Conservation (phyloP, 2,113 vertebrate species). For the Anoura caudifer region DNA sequence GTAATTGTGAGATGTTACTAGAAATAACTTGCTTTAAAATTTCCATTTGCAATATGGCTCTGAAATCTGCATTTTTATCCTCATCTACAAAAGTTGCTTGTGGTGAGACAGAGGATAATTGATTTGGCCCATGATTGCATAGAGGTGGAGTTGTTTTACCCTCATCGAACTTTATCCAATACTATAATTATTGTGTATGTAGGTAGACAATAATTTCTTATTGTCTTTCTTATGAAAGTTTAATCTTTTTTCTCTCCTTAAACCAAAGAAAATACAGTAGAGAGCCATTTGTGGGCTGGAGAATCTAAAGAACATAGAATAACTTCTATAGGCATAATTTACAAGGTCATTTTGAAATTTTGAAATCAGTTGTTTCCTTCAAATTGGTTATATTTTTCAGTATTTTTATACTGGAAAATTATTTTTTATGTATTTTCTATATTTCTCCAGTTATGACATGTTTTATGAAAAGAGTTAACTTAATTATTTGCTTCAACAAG, state of each 20-base stretch:
- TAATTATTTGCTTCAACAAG: constrained; percentile 13
- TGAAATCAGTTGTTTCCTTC: background rate
- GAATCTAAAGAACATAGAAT: background rate
- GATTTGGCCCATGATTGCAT: background rate
- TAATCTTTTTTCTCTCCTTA: background rate
- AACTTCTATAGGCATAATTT: background rate
- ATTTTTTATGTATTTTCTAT: background rate
- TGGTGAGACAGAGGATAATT: background rate
- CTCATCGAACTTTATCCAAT: background rate
- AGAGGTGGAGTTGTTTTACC: background rate
- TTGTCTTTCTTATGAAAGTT: background rate
- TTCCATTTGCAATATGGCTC: background rate
- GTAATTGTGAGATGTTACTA: background rate
- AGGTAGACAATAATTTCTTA: too few relatives aligned
- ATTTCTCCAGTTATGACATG: background rate
- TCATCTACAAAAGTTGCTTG: background rate
- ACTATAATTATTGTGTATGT: background rate
- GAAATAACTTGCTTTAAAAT: constrained; percentile 50
- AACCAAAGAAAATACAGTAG: background rate
- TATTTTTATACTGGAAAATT: background rate
- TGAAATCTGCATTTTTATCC: background rate
- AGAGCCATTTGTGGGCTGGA: background rate
- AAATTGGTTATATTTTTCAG: background rate
- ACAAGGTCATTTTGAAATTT: constrained; percentile 6
- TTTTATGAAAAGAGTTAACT: constrained; percentile 19